Base-by-base conservation (phyloP, 2,888 invertebrate genomes). In the Eurytoma adleriae region DNA sequence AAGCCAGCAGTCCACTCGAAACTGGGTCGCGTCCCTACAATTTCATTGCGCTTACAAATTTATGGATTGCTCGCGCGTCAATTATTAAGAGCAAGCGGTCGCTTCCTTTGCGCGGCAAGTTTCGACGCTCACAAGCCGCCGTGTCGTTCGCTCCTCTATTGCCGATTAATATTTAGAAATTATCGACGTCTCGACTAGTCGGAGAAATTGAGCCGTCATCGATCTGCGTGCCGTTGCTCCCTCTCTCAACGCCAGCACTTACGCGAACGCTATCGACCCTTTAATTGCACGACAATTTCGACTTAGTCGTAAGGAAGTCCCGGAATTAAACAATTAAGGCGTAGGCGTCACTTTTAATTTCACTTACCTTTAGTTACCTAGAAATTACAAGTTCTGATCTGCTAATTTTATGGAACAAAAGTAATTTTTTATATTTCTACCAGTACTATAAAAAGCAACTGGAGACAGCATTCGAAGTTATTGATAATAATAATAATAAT, bases 41-140 rank as follows among this genome's bases (percentile, higher is more conserved):
- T 74, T 79, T 74, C 79, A 74, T 79, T 79, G 74, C 73, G n/a
- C 79, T 79, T 79, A 75, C 71, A 75, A 75, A 75, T 75, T 79
- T 75, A 73, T 73, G 68, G 73, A 79, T 73, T 68, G 68, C 62
- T 54, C 61, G 70, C 56, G 68, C 52, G 48, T 79, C 73, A 79
- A 79, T 73, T 79, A 79, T 79, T 73, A 62, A 79, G 48, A 52
- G 57, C 67, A 66, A 52, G 50, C 56, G 59, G 67, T 67, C 72
- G 66, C 59, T 71, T 71, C 59, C 78, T 64, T 18, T 18, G n/a
- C 59, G 4, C 10, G 30, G 1, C 16, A 0, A 52, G 24, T 61
- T 14, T 12, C 30, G 50, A 56, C n/a, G n/a, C 20, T 12, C 10
- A 13, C 18, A 48, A 4, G 7, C 18, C 27, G 14, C 30, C 48